Evolutionary conservation across 2,888 invertebrate species (phyloP).

Genomic region (Neoitamus cyanurus): DNA sequence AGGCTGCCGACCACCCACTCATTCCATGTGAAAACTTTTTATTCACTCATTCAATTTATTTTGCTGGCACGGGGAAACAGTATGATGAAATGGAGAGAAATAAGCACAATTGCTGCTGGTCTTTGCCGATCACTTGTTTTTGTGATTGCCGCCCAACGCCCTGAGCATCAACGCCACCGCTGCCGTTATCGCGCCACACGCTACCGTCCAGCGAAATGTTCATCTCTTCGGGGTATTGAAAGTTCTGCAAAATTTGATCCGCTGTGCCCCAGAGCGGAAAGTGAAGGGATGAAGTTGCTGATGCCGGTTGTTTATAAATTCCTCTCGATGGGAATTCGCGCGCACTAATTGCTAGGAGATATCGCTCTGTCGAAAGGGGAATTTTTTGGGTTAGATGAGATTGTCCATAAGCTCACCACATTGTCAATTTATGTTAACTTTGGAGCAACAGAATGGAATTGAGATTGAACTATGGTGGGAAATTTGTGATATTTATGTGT

Average conservation of each 20-base stretch:
- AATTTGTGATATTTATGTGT: too few species aligned
- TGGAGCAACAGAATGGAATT: background rate
- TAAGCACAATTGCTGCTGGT: background rate
- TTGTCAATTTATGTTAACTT: background rate
- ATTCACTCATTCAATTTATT: slow-evolving; percentile 27
- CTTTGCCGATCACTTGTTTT: slow-evolving; percentile 3
- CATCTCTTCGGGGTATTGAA: background rate
- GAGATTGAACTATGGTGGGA: too few species aligned
- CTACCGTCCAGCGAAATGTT: background rate
- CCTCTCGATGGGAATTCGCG: background rate
- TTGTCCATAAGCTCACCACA: background rate
- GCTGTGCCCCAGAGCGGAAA: background rate
- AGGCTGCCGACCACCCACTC: background rate
- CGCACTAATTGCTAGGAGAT: background rate
- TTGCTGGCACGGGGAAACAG: background rate
- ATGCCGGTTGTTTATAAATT: background rate
- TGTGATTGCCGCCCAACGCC: background rate
- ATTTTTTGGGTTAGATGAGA: background rate
- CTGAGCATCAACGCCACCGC: background rate
- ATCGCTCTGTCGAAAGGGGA: background rate
- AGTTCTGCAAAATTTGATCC: background rate
- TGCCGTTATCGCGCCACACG: too few species aligned
- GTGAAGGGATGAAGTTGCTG: background rate
- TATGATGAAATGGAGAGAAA: slow-evolving; percentile 3
- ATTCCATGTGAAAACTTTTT: background rate